A percentile compares a stretch with the other conserved stretches of the same genome.
phyloP scores from a whole-genome alignment of 2,797 vertebrate genomes.

The Iguana delicatissima region DNA sequence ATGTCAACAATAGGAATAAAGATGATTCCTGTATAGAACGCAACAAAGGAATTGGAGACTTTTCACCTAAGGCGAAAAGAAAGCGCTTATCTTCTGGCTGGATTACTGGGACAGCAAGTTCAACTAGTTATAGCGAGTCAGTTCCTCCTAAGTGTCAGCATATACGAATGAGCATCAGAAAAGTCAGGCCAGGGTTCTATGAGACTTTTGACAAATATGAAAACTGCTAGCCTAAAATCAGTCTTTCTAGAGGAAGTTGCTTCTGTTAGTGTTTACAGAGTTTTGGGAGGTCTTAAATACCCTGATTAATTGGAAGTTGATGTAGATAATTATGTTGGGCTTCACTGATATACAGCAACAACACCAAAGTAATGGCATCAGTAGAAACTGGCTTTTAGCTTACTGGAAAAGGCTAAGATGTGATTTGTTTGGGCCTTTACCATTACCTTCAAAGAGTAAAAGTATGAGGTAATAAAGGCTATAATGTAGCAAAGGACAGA shows the following conservation, averaged over 20 bases:
- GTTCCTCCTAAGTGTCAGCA: constrained; percentile 72
- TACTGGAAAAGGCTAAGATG: constrained; percentile 19
- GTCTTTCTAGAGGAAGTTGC: constrained; percentile 21
- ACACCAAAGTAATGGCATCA: neutral
- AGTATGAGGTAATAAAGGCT: constrained; percentile 19
- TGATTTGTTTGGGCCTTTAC: constrained; percentile 5
- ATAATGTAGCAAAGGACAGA: constrained; percentile 21
- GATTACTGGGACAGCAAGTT: rapidly evolving
- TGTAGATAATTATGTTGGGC: constrained; percentile 61
- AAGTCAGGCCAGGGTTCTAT: constrained; percentile 76
- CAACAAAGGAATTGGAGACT: constrained; percentile 55
- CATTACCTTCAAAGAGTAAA: constrained; percentile 18
- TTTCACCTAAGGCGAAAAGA: constrained; percentile 68
- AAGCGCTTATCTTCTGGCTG: constrained; percentile 67
- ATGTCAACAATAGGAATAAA: constrained; percentile 53
- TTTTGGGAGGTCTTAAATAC: constrained; percentile 70
- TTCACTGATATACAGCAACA: constrained; percentile 57
- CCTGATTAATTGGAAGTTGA: constrained; percentile 62
- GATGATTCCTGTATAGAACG: constrained; percentile 52
- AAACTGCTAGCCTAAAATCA: constrained; percentile 65
- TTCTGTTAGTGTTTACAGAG: constrained; percentile 65
- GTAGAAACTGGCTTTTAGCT: constrained; percentile 52
- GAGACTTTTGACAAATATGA: constrained; percentile 77
- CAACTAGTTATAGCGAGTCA: neutral
- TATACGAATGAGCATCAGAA: constrained; percentile 76